Evolutionary conservation across 2,797 vertebrate species (phyloP), one percentile per base, ranked within the genome.

Genomic region (Sphaeramia orbicularis): DNA sequence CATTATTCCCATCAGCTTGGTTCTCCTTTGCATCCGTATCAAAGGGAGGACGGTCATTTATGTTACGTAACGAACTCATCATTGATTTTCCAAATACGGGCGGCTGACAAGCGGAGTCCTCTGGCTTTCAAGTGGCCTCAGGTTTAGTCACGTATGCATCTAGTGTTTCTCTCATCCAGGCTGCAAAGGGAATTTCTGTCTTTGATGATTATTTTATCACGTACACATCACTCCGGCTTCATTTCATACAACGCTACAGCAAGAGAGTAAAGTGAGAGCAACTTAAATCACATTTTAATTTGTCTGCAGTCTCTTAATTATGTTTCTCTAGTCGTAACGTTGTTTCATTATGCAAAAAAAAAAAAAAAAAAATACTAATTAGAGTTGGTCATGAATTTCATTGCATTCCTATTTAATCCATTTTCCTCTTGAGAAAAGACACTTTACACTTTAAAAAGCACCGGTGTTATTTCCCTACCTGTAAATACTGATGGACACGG

Each of bases 381-480:
- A 32, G 45, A 72, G 61, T 48, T 65, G n/a, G 51, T 61, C 51
- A 55, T 57, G 16, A n/a, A 56, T 65, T 13, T 24, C 32, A 70
- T 37, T 61, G 42, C 51, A 42, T 15, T 47, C 35, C 48, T 45
- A 63, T 56, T 43, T 41, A 49, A 69, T 65, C 8, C 10, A 15
- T 19, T 19, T 55, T 55, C 3, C 13, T 19, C 3, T 42, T n/a
- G 7, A 47, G 5, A 62, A 48, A 50, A 57, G 14, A 7, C 13
- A 69, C 35, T 2, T 32, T 32, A 4, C 1, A 32, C 30, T 2
- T 32, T 7, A 32, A 32, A 32, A 6, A 32, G 7, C 6, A 24
- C 24, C 24, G 3, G 27, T 30, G 27, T 6, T 30, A 30, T 30
- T 7, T 30, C 27, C 5, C 5, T 30, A 30, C 32, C 32, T 35